These are phyloP conservation scores for Aphyosemion australe DNA, from an alignment of 2,113 vertebrate genomes.

Conservation along the genomic window DNA sequence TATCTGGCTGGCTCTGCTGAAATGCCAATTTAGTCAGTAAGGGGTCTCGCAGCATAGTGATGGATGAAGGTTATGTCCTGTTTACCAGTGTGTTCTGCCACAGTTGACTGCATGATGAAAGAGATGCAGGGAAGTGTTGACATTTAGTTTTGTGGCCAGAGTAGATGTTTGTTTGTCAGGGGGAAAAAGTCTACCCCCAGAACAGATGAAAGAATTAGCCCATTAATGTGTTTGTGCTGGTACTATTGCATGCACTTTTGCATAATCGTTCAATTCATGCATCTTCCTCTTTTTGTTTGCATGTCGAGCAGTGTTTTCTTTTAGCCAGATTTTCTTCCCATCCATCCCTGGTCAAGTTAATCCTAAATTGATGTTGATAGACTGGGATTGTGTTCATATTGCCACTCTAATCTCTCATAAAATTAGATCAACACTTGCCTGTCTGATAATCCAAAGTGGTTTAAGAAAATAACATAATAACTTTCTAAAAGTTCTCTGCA, in stretches of 20 bases:
- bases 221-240: slow-evolving; percentile 24
- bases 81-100: slow-evolving; percentile 49
- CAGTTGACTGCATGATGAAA: slow-evolving; percentile 54
- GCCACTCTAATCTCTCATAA: slow-evolving; percentile 52
- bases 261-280: background rate
- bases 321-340: background rate
- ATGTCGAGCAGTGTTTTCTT: background rate
- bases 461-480: slow-evolving; percentile 50
- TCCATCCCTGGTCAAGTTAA: slow-evolving; percentile 60
- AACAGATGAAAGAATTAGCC: slow-evolving; percentile 23
- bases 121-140: slow-evolving; percentile 57
- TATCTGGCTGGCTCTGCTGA: slow-evolving; percentile 37
- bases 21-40: slow-evolving; percentile 59
- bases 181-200: slow-evolving; percentile 4
- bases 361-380: slow-evolving; percentile 68
- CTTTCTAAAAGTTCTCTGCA: slow-evolving; percentile 14
- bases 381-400: slow-evolving; percentile 49
- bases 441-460: slow-evolving; percentile 25
- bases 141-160: slow-evolving; percentile 63
- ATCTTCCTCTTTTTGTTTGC: slow-evolving; percentile 14
- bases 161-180: slow-evolving; percentile 44
- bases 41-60: slow-evolving; percentile 26
- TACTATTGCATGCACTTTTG: slow-evolving; percentile 4
- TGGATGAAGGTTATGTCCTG: slow-evolving; percentile 46
- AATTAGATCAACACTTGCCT: slow-evolving; percentile 62